phyloP scores from a whole-genome alignment of 2,888 invertebrate species.

The Mesopsocus fuscifrons region DNA sequence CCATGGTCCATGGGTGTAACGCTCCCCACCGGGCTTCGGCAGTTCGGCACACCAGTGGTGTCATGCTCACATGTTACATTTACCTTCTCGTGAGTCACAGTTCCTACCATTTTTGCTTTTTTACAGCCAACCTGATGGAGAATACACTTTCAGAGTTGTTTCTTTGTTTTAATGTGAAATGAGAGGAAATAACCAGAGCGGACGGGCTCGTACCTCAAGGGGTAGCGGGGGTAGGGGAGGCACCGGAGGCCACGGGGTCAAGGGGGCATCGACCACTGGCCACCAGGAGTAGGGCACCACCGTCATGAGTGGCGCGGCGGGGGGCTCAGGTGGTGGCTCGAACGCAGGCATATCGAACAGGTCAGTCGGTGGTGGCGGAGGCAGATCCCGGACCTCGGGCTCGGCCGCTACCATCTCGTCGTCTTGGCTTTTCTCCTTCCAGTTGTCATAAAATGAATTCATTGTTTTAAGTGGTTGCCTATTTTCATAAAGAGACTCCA shows the following conservation, averaged over 20 bases:
- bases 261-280: conserved; percentile 30
- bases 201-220: no score
- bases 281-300: conserved; percentile 35
- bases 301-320: conserved; percentile 37
- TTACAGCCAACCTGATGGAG: no score
- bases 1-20: no score
- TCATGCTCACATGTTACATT: no score
- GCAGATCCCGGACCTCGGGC: conserved; percentile 20
- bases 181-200: no score
- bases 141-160: no score
- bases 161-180: no score
- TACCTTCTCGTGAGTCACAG: no score
- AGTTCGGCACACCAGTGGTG: no score
- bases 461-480: neutral
- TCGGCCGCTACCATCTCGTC: conserved; percentile 20
- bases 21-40: no score
- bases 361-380: conserved; percentile 24
- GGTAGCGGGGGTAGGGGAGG: no score
- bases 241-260: conserved; percentile 28
- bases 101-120: no score
- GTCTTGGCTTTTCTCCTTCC: neutral
- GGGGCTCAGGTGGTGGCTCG: conserved; percentile 32
- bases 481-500: neutral
- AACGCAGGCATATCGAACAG: conserved; percentile 28
- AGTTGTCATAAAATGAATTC: neutral